A percentile compares a stretch with the other conserved stretches of the same genome.
phyloP scores from a whole-genome alignment of 53 echinoderm and acorn worm species.

The Antedon mediterranea region DNA sequence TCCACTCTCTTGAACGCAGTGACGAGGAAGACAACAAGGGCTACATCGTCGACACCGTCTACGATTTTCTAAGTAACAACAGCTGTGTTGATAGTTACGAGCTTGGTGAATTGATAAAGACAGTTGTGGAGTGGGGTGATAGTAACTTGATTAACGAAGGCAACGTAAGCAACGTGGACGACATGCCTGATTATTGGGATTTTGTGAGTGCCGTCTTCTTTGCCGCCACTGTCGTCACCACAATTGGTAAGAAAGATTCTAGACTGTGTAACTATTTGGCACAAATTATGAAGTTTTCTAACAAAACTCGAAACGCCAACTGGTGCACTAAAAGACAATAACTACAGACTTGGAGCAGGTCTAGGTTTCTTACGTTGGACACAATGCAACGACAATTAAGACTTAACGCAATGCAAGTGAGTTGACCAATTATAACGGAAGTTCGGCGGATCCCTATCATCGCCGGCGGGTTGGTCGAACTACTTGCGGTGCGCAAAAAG shows the following conservation, averaged over 20 bases:
- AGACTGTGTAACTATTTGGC: neutral
- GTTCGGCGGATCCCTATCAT: no score
- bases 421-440: no score
- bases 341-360: no score
- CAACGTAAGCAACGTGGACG: neutral
- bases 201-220: neutral
- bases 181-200: neutral
- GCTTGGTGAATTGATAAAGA: neutral
- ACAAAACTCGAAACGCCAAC: no score
- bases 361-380: no score
- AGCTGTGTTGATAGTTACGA: neutral
- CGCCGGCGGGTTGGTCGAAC: no score
- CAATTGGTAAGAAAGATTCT: neutral
- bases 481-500: no score
- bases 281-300: neutral
- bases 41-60: neutral
- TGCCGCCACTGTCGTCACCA: neutral
- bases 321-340: no score
- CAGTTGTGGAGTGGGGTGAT: neutral
- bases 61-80: neutral
- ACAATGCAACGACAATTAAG: no score
- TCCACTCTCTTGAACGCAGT: neutral
- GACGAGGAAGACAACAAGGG: neutral
- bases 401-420: no score
- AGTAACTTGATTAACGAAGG: neutral